These are phyloP conservation scores for Drosophila fungiperda DNA, from an alignment of 2,888 invertebrate species.

Conservation along the genomic window DNA sequence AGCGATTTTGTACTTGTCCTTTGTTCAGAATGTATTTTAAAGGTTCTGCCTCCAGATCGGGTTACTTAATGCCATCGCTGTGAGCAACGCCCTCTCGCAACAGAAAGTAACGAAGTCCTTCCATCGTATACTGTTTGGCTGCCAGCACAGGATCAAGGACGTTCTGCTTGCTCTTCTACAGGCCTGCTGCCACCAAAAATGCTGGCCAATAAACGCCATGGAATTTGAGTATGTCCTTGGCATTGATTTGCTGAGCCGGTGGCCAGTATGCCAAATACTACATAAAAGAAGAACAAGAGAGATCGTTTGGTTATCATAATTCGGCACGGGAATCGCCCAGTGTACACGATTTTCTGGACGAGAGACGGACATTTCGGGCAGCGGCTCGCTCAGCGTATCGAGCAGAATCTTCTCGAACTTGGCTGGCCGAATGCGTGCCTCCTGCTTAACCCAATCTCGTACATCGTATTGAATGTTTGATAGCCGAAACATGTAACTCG, in stretches of 20 bases:
- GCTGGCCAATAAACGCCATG: slow-evolving; percentile 99
- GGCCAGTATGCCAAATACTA: slow-evolving; percentile 89
- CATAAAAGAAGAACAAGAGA: slow-evolving; percentile 81
- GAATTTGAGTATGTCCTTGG: slow-evolving; percentile 99
- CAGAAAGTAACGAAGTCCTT: slow-evolving; percentile 95
- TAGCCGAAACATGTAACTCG: slow-evolving; percentile 97
- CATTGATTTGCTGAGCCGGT: slow-evolving; percentile 94
- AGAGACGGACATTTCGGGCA: slow-evolving; percentile 96
- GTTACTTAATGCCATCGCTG: slow-evolving; percentile 94
- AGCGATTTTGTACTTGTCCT: slow-evolving; percentile 60
- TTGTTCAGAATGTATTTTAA: slow-evolving; percentile 12
- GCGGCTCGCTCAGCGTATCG: slow-evolving; percentile 88
- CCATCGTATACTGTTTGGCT: slow-evolving; percentile 87
- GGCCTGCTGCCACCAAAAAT: slow-evolving; percentile 93
- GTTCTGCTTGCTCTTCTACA: slow-evolving; percentile 87
- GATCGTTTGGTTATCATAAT: slow-evolving; percentile 92
- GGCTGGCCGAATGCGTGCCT: slow-evolving; percentile 88
- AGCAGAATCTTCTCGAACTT: slow-evolving; percentile 90
- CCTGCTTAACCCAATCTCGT: slow-evolving; percentile 90
- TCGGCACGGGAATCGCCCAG: slow-evolving; percentile 97
- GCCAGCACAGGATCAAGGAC: slow-evolving; percentile 92
- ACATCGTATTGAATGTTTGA: slow-evolving; percentile 91
- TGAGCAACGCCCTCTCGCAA: slow-evolving; percentile 95
- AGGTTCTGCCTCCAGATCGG: neutral
- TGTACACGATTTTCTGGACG: slow-evolving; percentile 92